Conservation (phyloP, 1,140 invertebrate species). For the Drosophila mojavensis region DNA sequence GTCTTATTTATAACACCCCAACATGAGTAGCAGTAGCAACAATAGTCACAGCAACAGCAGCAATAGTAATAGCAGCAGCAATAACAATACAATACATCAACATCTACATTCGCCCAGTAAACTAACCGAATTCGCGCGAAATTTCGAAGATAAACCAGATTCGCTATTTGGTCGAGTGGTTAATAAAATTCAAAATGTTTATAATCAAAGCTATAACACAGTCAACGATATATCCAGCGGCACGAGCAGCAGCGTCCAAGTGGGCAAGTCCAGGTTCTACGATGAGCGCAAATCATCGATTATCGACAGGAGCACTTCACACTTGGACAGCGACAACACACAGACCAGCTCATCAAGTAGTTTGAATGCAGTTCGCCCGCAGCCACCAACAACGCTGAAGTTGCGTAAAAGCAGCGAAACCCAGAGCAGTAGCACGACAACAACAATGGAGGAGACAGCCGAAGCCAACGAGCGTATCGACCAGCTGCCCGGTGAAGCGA, state of each 20-base stretch:
- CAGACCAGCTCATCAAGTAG: slow-evolving; percentile 30
- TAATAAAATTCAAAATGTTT: slow-evolving; percentile 83
- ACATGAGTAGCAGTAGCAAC: slow-evolving; percentile 79
- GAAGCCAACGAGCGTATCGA: slow-evolving; percentile 59
- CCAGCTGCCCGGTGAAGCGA: slow-evolving; percentile 79
- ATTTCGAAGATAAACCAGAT: slow-evolving; percentile 81
- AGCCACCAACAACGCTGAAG: slow-evolving; percentile 55
- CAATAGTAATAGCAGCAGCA: slow-evolving; percentile 30
- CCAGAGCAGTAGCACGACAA: slow-evolving; percentile 28
- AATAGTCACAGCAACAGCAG: slow-evolving; percentile 84
- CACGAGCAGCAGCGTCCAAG: slow-evolving; percentile 49
- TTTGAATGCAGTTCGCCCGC: slow-evolving; percentile 40
- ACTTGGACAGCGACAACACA: slow-evolving; percentile 27
- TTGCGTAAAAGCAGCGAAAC: slow-evolving; percentile 48
- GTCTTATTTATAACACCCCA: slow-evolving; percentile 33
- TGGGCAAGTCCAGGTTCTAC: slow-evolving; percentile 72
- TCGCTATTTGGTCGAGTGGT: slow-evolving; percentile 79
- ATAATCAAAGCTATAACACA: slow-evolving; percentile 83
- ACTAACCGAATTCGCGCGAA: slow-evolving; percentile 90
- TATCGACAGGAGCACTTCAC: not conserved
- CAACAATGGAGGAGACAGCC: slow-evolving; percentile 39
- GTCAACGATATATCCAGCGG: slow-evolving; percentile 80
- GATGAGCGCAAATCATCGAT: slow-evolving; percentile 23
- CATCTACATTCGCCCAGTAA: slow-evolving; percentile 89
- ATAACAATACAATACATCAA: slow-evolving; percentile 85